Conservation (phyloP, 2,888 invertebrate species). For the Falcaria lacertinaria region DNA sequence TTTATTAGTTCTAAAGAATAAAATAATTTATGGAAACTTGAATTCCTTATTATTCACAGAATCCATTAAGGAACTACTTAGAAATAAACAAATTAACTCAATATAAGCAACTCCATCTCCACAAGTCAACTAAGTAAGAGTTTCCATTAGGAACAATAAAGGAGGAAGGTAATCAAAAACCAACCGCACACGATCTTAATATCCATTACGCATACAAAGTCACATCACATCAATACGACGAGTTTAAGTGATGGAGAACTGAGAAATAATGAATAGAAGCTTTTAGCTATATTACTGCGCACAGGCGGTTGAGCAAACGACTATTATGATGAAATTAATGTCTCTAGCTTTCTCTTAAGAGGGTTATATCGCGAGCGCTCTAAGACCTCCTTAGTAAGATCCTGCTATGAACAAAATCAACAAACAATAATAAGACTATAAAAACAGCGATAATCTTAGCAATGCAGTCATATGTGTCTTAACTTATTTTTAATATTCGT, state of each 20-base stretch:
- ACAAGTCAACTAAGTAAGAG: background rate
- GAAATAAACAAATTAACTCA: no score
- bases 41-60: no score
- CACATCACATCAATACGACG: constrained; percentile 39
- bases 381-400: background rate
- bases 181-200: constrained; percentile 6
- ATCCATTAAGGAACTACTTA: no score
- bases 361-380: background rate
- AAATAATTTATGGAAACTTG: no score
- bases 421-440: no score
- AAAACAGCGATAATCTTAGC: no score
- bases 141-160: background rate
- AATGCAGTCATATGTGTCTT: no score
- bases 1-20: no score
- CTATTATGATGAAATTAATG: constrained; percentile 66
- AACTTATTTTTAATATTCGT: no score
- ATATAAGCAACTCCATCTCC: no score
- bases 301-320: constrained; percentile 48
- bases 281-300: constrained; percentile 61
- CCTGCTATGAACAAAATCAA: no score
- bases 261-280: constrained; percentile 56
- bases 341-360: constrained; percentile 22
- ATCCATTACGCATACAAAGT: constrained; percentile 24
- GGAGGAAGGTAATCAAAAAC: background rate
- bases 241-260: constrained; percentile 28